Evolutionary conservation across 2,113 vertebrate species (phyloP).

Genomic region (Ctenomys sociabilis): DNA sequence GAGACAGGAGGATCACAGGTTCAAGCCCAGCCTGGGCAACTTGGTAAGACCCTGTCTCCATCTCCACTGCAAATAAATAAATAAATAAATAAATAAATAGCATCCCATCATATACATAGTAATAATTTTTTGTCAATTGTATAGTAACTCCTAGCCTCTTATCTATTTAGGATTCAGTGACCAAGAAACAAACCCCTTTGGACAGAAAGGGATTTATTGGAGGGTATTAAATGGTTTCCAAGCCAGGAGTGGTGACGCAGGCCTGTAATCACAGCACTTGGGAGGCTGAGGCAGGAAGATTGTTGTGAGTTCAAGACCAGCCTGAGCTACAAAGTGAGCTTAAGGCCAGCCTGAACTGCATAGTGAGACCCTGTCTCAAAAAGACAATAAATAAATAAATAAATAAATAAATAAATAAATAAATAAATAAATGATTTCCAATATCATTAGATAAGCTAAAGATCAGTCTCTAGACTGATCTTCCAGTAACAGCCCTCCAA

Average conservation of each 20-base stretch:
- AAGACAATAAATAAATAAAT: no score
- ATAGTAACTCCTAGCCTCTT: conserved; percentile 28
- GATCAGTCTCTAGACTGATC: background rate
- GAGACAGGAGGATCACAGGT: background rate
- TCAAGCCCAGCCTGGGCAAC: background rate
- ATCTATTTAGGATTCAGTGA: conserved; percentile 33
- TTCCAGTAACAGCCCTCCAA: background rate
- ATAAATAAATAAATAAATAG: no score
- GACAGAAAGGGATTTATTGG: conserved; percentile 31
- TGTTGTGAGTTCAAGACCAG: no score
- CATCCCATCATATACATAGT: no score
- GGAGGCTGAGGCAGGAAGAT: no score
- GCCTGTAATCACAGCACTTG: no score
- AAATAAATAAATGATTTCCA: background rate
- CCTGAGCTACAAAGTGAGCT: no score
- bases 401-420: no score
- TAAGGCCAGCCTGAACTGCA: no score
- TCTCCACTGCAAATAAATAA: background rate
- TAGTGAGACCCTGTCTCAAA: no score
- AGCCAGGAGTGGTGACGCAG: no score
- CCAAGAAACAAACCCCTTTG: conserved; percentile 3
- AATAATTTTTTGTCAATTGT: conserved; percentile 47
- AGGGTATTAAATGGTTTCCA: conserved; percentile 14
- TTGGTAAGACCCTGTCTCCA: background rate
- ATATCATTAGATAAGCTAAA: background rate